These are phyloP conservation scores for Sycophila texana DNA, from an alignment of 2,888 invertebrate species.

Conservation along the genomic window DNA sequence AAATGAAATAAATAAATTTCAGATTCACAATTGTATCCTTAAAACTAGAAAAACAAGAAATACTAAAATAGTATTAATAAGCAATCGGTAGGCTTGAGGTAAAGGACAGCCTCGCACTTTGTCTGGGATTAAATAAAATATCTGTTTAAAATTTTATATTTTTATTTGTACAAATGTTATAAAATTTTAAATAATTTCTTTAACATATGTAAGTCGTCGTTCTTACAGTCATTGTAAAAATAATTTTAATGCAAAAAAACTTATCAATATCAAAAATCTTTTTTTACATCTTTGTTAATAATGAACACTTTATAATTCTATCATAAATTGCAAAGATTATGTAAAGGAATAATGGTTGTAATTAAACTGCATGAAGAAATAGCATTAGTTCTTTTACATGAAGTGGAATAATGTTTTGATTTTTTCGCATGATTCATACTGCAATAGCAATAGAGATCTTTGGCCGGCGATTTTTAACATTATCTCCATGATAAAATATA, in stretches of 20 bases:
- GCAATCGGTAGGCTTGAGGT: too few species aligned
- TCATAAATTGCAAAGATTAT: conserved; percentile 38
- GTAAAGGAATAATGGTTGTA: conserved; percentile 5
- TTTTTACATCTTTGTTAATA: conserved; percentile 31
- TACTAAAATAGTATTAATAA: too few species aligned
- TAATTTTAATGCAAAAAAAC: conserved; percentile 39
- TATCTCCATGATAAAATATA: conserved; percentile 11
- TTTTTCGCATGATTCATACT: conserved; percentile 45
- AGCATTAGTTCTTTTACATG: conserved; percentile 48
- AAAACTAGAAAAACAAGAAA: too few species aligned
- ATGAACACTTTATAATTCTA: conserved; percentile 37
- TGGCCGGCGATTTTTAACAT: conserved; percentile 43
- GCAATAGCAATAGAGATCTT: conserved; percentile 46
- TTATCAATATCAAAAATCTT: conserved; percentile 39
- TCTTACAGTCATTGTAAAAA: conserved; percentile 35
- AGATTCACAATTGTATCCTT: too few species aligned
- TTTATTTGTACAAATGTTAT: conserved; percentile 69
- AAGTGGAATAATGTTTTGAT: conserved; percentile 36
- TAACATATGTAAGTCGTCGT: conserved; percentile 42
- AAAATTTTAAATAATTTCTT: conserved; percentile 65
- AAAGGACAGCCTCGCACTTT: too few species aligned
- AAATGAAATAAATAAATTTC: too few species aligned
- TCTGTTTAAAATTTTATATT: conserved; percentile 7
- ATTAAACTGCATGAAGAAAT: conserved; percentile 51
- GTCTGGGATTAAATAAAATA: too few species aligned